Conservation (phyloP, 2,797 vertebrate species). For the Coracias cyanogaster region DNA sequence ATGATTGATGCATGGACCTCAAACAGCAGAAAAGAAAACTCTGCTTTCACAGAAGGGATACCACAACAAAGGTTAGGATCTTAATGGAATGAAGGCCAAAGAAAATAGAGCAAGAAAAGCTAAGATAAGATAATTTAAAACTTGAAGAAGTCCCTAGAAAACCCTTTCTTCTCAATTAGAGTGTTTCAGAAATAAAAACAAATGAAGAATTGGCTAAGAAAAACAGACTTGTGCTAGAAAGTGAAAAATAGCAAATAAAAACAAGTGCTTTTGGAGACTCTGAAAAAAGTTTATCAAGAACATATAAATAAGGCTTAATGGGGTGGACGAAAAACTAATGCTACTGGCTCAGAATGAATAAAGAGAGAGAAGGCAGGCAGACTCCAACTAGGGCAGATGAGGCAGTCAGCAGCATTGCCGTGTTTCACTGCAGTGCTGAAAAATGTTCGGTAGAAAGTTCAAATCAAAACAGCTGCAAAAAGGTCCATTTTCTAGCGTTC, state of each 20-base stretch:
- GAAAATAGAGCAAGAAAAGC: not conserved
- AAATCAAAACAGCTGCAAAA: not conserved
- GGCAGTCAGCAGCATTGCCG: not conserved
- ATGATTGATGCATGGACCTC: fast-evolving
- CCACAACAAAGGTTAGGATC: not conserved
- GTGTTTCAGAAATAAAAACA: not conserved
- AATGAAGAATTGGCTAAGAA: not conserved
- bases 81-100: not conserved
- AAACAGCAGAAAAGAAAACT: not conserved
- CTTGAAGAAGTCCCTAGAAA: not conserved
- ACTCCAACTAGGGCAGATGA: not conserved
- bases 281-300: not conserved
- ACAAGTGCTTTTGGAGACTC: not conserved
- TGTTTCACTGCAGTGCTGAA: not conserved
- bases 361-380: not conserved
- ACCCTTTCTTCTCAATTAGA: not conserved
- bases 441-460: not conserved
- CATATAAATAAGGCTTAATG: not conserved
- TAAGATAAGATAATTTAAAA: not conserved
- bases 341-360: not conserved
- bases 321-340: not conserved
- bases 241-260: not conserved
- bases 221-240: not conserved
- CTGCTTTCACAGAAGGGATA: not conserved
- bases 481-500: not conserved